phyloP scores from a whole-genome alignment of 2,797 vertebrate genomes.

The Hemitrygon akajei region DNA sequence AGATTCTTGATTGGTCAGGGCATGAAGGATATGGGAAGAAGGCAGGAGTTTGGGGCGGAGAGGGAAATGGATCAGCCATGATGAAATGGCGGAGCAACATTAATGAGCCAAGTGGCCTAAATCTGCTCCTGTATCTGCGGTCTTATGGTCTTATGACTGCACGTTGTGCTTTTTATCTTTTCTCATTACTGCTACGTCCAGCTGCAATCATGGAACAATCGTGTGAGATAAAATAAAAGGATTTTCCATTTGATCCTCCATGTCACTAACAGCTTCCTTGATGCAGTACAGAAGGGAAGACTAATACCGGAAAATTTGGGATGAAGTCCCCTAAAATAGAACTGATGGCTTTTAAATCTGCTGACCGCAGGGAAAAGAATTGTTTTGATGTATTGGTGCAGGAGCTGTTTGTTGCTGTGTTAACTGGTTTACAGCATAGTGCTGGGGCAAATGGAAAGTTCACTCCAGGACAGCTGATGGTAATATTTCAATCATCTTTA shows the following conservation, averaged over 20 bases:
- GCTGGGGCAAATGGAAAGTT: neutral
- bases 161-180: neutral
- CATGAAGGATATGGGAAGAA: no score
- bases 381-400: neutral
- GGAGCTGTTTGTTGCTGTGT: neutral
- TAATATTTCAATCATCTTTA: neutral
- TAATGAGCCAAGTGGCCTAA: no score
- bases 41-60: no score
- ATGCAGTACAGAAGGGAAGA: neutral
- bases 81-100: no score
- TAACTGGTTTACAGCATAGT: neutral
- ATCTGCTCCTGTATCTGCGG: no score
- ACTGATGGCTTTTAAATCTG: neutral
- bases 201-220: neutral
- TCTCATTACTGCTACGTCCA: slow-evolving; percentile 4
- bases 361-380: neutral
- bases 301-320: neutral
- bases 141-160: no score
- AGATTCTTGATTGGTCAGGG: no score
- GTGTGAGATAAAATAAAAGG: neutral
- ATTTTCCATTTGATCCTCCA: neutral
- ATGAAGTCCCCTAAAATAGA: neutral
- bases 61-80: no score
- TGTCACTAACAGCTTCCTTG: neutral
- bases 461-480: neutral